Base-by-base conservation (phyloP, 35 echinoderm and acorn worm genomes). In the Heliocidaris erythrogramma region DNA sequence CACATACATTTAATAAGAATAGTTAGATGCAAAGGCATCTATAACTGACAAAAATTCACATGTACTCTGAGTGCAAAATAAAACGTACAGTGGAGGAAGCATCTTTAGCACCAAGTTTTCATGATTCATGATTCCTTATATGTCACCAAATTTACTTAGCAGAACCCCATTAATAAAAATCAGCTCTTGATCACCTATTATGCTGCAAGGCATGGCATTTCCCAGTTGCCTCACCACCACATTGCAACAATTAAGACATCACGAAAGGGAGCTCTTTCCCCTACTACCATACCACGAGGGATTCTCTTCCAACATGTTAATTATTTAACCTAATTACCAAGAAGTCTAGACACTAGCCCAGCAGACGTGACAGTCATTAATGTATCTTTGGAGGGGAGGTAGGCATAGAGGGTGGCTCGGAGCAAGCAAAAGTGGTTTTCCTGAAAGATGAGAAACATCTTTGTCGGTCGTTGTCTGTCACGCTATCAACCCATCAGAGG, bases 321-420 rank as follows among this genome's bases (percentile, higher is more conserved):
- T 78, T 78, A 78, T 78, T 78, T 78, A 78, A 78, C 65, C 65
- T 78, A 78, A 78, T 78, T 78, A 78, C 65, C 65, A 78, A 24
- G 27, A n/a, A 78, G 65, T 78, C 65, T 78, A 78, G 65, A 78
- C 65, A 78, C 21, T 27, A n/a, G 65, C 65, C 65, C 27, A 78
- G 65, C 21, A 78, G 65, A 78, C 65, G 27, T 6, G 21, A 78
- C 65, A 21, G 65, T 18, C 65, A 78, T 78, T 24, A 8, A 27
- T 78, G 4, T 78, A 78, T 78, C 17, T 78, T 27, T 78, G 65
- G 65, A 78, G 21, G 65, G 65, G 65, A 78, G 65, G 65, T 78
- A 78, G 65, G 65, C 65, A 78, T n/a, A n/a, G 14, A 78, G 27
- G 65, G 27, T 27, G 65, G 24, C 65, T 78, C 0, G 65, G 65